These are phyloP conservation scores for Lasioglossum leucozonium DNA, from an alignment of 2,888 invertebrate species.

Conservation along the genomic window DNA sequence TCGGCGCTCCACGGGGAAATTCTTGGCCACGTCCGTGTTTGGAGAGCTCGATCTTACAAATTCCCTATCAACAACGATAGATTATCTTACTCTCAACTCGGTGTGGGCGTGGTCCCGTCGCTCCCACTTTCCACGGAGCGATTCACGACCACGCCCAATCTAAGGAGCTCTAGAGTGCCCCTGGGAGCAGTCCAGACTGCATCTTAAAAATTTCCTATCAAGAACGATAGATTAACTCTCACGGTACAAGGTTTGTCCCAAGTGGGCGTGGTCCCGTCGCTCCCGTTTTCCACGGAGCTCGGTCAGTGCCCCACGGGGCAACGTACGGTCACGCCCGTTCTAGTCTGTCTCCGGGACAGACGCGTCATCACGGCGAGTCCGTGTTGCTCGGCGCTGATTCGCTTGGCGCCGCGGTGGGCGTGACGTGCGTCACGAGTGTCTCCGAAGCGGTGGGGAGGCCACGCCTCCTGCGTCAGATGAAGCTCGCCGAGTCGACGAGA, in stretches of 20 bases:
- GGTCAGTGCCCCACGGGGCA: not conserved
- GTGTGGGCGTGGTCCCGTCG: not conserved
- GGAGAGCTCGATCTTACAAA: too few species aligned
- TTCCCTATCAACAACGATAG: not conserved
- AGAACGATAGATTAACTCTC: not conserved
- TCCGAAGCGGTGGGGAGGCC: not conserved
- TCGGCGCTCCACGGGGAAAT: not conserved
- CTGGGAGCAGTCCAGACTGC: too few species aligned
- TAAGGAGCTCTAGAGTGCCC: too few species aligned
- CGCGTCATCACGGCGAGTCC: not conserved
- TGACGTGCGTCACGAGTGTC: not conserved
- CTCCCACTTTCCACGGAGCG: not conserved
- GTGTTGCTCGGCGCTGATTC: not conserved
- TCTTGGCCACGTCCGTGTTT: too few species aligned
- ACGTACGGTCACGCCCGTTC: not conserved
- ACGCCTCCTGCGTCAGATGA: constrained; percentile 28
- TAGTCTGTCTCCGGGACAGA: not conserved
- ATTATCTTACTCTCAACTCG: not conserved
- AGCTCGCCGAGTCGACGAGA: constrained; percentile 37
- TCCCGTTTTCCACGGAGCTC: not conserved
- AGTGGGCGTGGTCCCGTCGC: not conserved
- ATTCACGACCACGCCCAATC: not conserved
- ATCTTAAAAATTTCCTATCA: too few species aligned
- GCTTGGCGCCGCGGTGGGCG: not conserved
- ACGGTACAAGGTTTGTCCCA: not conserved